Conservation (phyloP, 2,113 vertebrate species). For the Sinosuthora webbiana region DNA sequence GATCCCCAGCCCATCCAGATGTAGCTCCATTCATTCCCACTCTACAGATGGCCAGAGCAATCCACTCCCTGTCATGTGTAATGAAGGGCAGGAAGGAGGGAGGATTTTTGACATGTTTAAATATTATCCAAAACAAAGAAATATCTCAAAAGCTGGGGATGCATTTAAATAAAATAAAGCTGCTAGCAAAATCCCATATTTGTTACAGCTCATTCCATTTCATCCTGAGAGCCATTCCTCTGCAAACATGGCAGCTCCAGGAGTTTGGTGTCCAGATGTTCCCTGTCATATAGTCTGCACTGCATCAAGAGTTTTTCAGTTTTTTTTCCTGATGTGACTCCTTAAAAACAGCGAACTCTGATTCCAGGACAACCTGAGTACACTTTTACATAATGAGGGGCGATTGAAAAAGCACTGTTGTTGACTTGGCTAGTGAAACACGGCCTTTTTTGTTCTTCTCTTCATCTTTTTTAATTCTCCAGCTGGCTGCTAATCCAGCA, state of each 20-base stretch:
- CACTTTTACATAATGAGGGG: conserved; percentile 28
- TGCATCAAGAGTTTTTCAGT: not conserved
- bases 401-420: not conserved
- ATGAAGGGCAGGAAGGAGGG: not conserved
- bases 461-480: conserved; percentile 37
- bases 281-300: not conserved
- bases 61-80: not conserved
- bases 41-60: not conserved
- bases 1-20: not conserved
- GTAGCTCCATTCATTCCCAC: not conserved
- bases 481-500: conserved; percentile 22
- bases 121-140: conserved; percentile 59
- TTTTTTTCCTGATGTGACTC: not conserved
- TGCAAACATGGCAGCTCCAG: conserved; percentile 19
- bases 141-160: conserved; percentile 36
- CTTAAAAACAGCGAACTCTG: conserved; percentile 36
- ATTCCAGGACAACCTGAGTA: conserved; percentile 43
- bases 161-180: conserved; percentile 47
- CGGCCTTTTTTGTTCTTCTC: conserved; percentile 9
- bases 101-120: conserved; percentile 18
- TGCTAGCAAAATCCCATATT: not conserved
- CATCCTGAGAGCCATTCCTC: not conserved
- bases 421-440: conserved; percentile 30
- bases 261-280: conserved; percentile 56
- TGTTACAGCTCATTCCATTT: conserved; percentile 23